Evolutionary conservation across 2,888 invertebrate genomes (phyloP), one percentile per base, ranked within the genome.

Genomic region (Euspilapteryx auroguttella): DNA sequence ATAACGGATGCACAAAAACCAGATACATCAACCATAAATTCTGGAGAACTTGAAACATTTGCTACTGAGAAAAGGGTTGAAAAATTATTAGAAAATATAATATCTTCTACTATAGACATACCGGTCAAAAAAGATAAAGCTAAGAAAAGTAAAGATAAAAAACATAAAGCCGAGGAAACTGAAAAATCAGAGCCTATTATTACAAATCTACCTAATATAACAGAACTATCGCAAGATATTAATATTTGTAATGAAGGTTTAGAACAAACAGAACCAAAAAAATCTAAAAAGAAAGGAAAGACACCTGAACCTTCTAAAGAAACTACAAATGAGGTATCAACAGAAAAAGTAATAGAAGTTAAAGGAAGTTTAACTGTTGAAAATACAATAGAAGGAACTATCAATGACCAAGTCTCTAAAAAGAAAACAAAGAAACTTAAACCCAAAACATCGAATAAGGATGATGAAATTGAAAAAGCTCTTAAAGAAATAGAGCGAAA

Each of bases 401-500:
- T n/a, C n/a, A n/a, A n/a, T n/a, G n/a, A n/a, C n/a, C n/a, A n/a
- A n/a, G n/a, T n/a, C n/a, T n/a, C n/a, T n/a, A n/a, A 59, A 55
- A 37, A 34, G 31, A 14, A 38, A 29, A 65, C 56, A 46, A 62
- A 63, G 45, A 66, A 56, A 38, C 29, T 38, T 2, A 64, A 59
- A 39, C 37, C 42, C 5, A 63, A 57, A 27, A 65, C 59, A 42
- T 59, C 59, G 40, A 30, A 41, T 32, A 31, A 41, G 3, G 48
- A 51, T 33, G 53, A 59, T 33, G 59, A 63, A 29, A 52, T 53
- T 31, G 59, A 59, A 31, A 55, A 45, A 32, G 54, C 55, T 31
- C 35, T 58, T 4, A 49, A 53, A 39, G 54, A 56, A 34, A 58
- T 57, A 31, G 54, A 57, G 41, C 39, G 46, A 28, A 35, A 39